Base-by-base conservation (phyloP, 2,113 vertebrate species). In the Mustela lutreola region DNA sequence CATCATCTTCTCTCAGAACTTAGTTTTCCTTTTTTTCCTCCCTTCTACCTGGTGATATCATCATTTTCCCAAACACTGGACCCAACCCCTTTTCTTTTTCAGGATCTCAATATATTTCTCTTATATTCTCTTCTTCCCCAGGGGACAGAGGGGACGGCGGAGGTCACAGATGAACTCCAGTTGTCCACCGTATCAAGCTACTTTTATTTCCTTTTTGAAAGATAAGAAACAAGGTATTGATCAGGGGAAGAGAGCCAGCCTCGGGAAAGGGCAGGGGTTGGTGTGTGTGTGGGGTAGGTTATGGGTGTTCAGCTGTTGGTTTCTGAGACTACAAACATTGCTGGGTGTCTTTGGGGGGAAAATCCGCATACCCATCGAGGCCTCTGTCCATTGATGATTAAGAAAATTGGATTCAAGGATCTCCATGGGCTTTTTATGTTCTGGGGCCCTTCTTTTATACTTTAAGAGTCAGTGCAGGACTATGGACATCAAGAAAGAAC, bases 131-230 rank as follows among this genome's bases (percentile, higher is more conserved):
- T 95, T 21, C 22, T 73, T 1, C 48, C 48, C 33, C 2, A 39
- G 76, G 39, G 42, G 65, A 73, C 62, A 65, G 63, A 70, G 24
- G 58, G 28, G 36, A 82, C 53, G 26, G 24, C 24, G 22, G 63
- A 14, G 7, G 28, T 45, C 42, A 79, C 42, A 33, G 39, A 12
- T 42, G 60, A 65, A 67, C 22, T 58, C 11, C 15, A 71, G 42
- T 33, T 86, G n/a, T 62, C 24, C 10, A 21, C 22, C 33, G 12
- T 5, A 33, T 39, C 5, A 36, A 73, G 1, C 28, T 91, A 42
- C 62, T 85, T 90, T 71, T 70, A 21, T 53, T 94, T 96, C 4
- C 36, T 90, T 85, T 84, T 45, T 85, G 50, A 89, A 80, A 80
- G 73, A 36, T 48, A 91, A 94, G 63, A 86, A 19, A 79, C 24